Base-by-base conservation (phyloP, 2,888 invertebrate species). In the Epinotia bilunana region DNA sequence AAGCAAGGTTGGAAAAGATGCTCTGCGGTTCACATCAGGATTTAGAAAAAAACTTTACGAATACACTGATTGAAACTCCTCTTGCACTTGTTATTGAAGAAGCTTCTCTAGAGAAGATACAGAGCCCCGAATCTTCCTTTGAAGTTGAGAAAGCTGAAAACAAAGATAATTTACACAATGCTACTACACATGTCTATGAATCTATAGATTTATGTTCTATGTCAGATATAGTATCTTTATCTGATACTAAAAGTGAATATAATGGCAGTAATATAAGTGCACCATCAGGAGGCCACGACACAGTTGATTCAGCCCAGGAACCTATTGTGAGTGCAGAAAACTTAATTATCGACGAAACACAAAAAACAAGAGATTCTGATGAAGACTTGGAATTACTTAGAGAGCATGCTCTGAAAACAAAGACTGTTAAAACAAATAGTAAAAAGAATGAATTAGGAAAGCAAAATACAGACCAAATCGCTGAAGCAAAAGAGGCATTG, bases 381-480 rank as follows among this genome's bases (percentile, higher is more conserved):
- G 93, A 94, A 79, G 94, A 94, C 79, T 82, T 93, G 78, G 94
- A 94, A 84, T 77, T 88, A 77, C 85, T 94, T 49, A 83, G 94
- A 78, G 88, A 93, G 79, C 84, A 90, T 84, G 95, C 94, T 53
- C 85, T 94, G 1, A 89, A 93, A 86, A 94, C 94, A 0, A 94
- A 94, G 83, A 78, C 83, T 77, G 69, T 78, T 5, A 91, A 92
- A 83, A 28, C 77, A 20, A 86, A 86, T 28, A 72, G 79, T 77
- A 68, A 76, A 73, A 76, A 81, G 72, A 49, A 63, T 70, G 71
- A 77, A 76, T 76, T 73, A 55, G 72, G 77, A 68, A 74, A 73
- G 76, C 82, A 84, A 74, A 82, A 53, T 39, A 12, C n/a, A 11
- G 63, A 63, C 16, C 62, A 49, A 23, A 20, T 43, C 23, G 12